Conservation (phyloP, 2,888 invertebrate genomes). For the Tipula unca region DNA sequence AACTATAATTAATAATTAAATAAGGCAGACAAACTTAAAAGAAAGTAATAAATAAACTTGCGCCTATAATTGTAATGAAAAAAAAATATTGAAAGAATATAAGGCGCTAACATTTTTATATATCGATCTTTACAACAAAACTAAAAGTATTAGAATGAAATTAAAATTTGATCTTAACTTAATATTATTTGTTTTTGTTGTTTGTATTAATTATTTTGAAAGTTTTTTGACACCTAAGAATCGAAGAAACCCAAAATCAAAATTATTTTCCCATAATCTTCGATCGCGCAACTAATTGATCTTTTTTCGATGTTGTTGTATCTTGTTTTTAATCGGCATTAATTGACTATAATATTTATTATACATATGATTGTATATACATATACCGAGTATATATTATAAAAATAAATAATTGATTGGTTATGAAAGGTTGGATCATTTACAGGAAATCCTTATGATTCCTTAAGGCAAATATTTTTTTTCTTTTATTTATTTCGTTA, state of each 20-base stretch:
- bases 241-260: not conserved
- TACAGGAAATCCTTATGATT: constrained; percentile 2
- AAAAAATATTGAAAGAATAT: not conserved
- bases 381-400: not conserved
- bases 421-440: not conserved
- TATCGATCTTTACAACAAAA: not conserved
- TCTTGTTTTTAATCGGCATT: not conserved
- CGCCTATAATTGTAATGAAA: not conserved
- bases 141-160: not conserved
- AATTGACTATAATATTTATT: not conserved
- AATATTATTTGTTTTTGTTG: not conserved
- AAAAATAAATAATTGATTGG: not conserved
- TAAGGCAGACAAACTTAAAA: not conserved
- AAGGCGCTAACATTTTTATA: not conserved
- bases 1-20: not conserved
- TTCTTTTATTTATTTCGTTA: not conserved
- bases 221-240: not conserved
- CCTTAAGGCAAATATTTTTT: not conserved
- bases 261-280: constrained; percentile 8
- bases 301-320: not conserved
- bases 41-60: not conserved
- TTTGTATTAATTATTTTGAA: not conserved
- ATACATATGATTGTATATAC: not conserved
- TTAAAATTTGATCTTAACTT: not conserved
- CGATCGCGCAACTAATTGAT: not conserved